Evolutionary conservation across 2,888 invertebrate species (phyloP), one percentile per base, ranked within the genome.

Genomic region (Auanema sp.): DNA sequence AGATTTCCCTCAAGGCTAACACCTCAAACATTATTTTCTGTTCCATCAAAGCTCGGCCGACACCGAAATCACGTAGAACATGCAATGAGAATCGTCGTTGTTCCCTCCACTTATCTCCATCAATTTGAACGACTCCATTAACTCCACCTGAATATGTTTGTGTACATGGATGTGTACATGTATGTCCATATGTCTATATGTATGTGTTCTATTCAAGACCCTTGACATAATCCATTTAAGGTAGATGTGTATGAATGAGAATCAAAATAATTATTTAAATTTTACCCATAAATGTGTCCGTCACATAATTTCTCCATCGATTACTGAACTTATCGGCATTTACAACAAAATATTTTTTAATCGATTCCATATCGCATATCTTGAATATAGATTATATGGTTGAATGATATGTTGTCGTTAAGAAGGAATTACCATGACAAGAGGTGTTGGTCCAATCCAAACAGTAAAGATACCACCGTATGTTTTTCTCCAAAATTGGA

Each of bases 101-200:
- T 61, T 82, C 80, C 21, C 83, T 72, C 83, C 83, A 83, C 60
- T 79, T 80, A 33, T 78, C 75, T 14, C 83, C 81, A 57, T 81
- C 80, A 41, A 79, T 80, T 68, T 81, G 81, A 6, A 81, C 79
- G 6, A 81, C 74, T 44, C 81, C 81, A 66, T 82, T 81, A 54
- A 74, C 71, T n/a, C 81, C 81, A 50, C 75, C 80, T 80, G 60
- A 51, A 75, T 33, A 33, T 33, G 33, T 33, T 33, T 33, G 33
- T 33, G 33, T 33, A 33, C 8, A 33, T 33, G 33, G 33, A 33
- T 5, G 33, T n/a, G n/a, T n/a, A n/a, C n/a, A 33, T 5, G 33
- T 3, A 33, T 33, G 33, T 33, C 3, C 8, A 33, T 3, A 33
- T 33, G 33, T 3, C 33, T 33, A 33, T 3, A 33, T 33, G 33